Evolutionary conservation across 2,888 invertebrate genomes (phyloP).

Genomic region (Anaspis maculata): DNA sequence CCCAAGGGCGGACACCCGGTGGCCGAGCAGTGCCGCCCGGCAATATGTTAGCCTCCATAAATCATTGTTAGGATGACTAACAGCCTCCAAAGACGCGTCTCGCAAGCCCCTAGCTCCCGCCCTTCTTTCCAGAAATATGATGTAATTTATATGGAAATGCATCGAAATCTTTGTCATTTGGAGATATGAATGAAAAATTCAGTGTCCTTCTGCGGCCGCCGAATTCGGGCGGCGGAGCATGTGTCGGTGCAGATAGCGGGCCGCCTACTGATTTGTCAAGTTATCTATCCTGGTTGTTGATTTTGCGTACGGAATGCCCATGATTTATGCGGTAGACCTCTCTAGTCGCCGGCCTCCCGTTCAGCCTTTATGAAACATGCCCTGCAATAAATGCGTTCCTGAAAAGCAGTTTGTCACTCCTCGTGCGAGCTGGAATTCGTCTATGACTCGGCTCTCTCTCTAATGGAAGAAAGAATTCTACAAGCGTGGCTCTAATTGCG

Average conservation of each 20-base stretch:
- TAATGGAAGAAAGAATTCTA: conserved; percentile 31
- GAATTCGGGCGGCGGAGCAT: conserved; percentile 26
- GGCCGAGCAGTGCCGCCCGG: conserved; percentile 29
- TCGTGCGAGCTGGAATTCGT: conserved; percentile 25
- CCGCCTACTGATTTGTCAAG: conserved; percentile 36
- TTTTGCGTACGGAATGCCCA: conserved; percentile 27
- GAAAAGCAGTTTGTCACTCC: conserved; percentile 25
- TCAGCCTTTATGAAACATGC: conserved; percentile 23
- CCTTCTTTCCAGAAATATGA: conserved; percentile 44
- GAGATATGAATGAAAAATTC: conserved; percentile 45
- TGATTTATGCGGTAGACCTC: conserved; percentile 22
- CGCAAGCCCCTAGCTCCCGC: conserved; percentile 29
- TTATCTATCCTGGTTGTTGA: conserved; percentile 37
- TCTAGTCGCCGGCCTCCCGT: conserved; percentile 4
- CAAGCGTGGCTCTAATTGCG: conserved; percentile 30
- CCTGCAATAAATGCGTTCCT: conserved; percentile 28
- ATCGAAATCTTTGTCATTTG: conserved; percentile 44
- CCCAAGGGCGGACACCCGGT: conserved; percentile 24
- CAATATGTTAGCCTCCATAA: conserved; percentile 47
- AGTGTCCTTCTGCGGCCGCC: conserved; percentile 35
- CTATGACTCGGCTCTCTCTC: conserved; percentile 23
- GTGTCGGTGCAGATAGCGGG: conserved; percentile 34
- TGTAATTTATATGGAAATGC: conserved; percentile 49
- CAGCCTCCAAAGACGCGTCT: conserved; percentile 41
- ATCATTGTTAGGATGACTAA: conserved; percentile 48